A percentile compares a stretch with the other conserved stretches of the same genome.
Evolutionary conservation across 1,140 invertebrate species (phyloP).

Genomic region (Listronotus bonariensis): DNA sequence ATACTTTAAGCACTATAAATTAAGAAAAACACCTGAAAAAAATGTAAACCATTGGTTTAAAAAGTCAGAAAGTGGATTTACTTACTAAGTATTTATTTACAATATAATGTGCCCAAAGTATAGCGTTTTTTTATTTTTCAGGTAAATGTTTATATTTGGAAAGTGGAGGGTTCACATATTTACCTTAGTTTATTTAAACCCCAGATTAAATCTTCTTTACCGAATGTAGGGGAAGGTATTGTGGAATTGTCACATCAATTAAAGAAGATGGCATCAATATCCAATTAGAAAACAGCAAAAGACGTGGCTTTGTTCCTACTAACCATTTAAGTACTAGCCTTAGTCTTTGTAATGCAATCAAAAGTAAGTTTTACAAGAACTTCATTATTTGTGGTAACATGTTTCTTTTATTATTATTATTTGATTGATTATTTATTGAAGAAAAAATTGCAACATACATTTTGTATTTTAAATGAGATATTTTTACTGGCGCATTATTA

Average conservation of each 20-base stretch:
- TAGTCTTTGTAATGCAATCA: slow-evolving; percentile 9
- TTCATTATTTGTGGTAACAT: no score
- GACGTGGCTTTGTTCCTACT: slow-evolving; percentile 53
- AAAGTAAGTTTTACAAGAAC: slow-evolving; percentile 25
- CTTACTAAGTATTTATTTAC: no score
- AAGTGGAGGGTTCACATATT: slow-evolving; percentile 12
- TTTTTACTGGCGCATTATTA: no score
- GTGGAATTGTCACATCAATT: slow-evolving; percentile 47
- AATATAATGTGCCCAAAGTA: no score
- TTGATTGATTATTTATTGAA: no score
- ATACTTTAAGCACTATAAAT: no score
- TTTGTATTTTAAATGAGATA: no score
- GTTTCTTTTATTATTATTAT: no score
- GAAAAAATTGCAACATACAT: no score
- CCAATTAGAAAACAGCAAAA: slow-evolving; percentile 44
- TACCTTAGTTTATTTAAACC: slow-evolving; percentile 11
- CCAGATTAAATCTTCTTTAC: background rate
- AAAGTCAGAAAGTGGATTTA: no score
- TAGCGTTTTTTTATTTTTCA: slow-evolving; percentile 4
- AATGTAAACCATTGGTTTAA: no score
- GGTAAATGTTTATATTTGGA: slow-evolving; percentile 21
- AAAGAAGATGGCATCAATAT: slow-evolving; percentile 54
- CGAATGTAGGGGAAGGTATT: slow-evolving; percentile 51
- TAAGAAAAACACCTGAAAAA: no score
- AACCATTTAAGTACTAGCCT: slow-evolving; percentile 41